phyloP scores from a whole-genome alignment of 2,113 vertebrate genomes.

The Todiramphus saurophagus region DNA sequence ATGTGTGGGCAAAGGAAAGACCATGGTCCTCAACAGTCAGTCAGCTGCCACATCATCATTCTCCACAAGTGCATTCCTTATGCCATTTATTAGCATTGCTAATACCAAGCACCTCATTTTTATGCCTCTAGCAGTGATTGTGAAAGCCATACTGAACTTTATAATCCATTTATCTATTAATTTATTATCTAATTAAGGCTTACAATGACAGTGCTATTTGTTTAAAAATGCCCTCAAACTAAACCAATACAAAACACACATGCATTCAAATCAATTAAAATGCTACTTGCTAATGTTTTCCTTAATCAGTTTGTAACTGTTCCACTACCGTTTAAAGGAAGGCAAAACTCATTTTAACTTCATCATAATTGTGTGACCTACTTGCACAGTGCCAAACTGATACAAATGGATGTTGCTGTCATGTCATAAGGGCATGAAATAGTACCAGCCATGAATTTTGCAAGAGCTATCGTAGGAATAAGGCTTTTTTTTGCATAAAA shows the following conservation, averaged over 20 bases:
- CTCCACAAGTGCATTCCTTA: constrained; percentile 13
- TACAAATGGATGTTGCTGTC: constrained; percentile 40
- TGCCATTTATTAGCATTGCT: constrained; percentile 48
- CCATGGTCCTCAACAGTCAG: not conserved
- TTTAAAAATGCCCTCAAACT: constrained; percentile 76
- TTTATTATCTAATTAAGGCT: constrained; percentile 81
- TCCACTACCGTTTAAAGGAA: not conserved
- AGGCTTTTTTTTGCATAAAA: constrained; percentile 22
- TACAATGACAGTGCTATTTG: constrained; percentile 73
- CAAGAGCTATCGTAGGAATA: constrained; percentile 1
- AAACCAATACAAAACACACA: constrained; percentile 71
- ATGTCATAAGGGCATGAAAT: constrained; percentile 21
- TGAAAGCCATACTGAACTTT: constrained; percentile 59
- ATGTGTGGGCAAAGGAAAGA: not conserved
- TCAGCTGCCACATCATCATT: constrained; percentile 13
- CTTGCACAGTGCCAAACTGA: constrained; percentile 5
- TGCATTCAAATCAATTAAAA: constrained; percentile 75
- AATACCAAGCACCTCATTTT: constrained; percentile 49
- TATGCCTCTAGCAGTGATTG: constrained; percentile 16
- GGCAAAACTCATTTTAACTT: constrained; percentile 49
- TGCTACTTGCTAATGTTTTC: constrained; percentile 62
- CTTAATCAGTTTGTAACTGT: constrained; percentile 64
- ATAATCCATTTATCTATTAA: constrained; percentile 81
- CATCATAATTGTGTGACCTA: constrained; percentile 11
- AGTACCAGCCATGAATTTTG: constrained; percentile 52